Conservation (phyloP, 2,113 vertebrate genomes). For the Euleptes europaea region DNA sequence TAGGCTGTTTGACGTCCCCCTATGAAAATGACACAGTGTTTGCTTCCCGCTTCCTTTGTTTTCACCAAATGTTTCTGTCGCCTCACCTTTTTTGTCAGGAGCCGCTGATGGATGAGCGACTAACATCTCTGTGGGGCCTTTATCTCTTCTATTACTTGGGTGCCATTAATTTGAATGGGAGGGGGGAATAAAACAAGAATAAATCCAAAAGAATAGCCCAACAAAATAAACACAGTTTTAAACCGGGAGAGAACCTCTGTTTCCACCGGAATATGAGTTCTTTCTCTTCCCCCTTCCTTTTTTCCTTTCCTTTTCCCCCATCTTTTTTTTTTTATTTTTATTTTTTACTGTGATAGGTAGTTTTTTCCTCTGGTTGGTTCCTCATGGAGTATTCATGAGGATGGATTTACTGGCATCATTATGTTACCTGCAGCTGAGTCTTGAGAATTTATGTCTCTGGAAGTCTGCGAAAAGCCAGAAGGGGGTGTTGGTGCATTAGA, state of each 20-base stretch:
- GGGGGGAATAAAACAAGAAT: neutral
- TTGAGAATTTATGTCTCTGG: conserved; percentile 4
- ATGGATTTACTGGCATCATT: neutral
- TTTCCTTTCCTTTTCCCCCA: conserved; percentile 6
- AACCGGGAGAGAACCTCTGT: too few relatives aligned
- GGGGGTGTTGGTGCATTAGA: conserved; percentile 46
- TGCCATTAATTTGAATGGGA: neutral
- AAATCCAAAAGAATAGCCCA: neutral
- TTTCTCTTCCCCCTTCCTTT: conserved; percentile 5
- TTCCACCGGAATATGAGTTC: neutral
- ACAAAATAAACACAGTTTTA: neutral
- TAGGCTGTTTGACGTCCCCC: conserved; percentile 32
- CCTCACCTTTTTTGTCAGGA: conserved; percentile 19
- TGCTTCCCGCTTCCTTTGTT: conserved; percentile 28
- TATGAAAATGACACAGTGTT: conserved; percentile 17
- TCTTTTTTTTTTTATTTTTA: conserved; percentile 29
- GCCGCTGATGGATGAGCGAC: conserved; percentile 31
- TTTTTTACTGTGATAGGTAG: neutral
- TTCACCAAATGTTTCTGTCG: neutral
- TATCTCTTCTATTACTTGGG: conserved; percentile 17
- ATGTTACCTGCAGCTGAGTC: conserved; percentile 27
- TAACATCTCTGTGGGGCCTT: neutral
- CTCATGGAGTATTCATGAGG: conserved; percentile 40
- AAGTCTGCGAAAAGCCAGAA: conserved; percentile 38
- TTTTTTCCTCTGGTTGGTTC: neutral